phyloP scores from a whole-genome alignment of 2,113 vertebrate genomes.

The Oxyura jamaicensis region DNA sequence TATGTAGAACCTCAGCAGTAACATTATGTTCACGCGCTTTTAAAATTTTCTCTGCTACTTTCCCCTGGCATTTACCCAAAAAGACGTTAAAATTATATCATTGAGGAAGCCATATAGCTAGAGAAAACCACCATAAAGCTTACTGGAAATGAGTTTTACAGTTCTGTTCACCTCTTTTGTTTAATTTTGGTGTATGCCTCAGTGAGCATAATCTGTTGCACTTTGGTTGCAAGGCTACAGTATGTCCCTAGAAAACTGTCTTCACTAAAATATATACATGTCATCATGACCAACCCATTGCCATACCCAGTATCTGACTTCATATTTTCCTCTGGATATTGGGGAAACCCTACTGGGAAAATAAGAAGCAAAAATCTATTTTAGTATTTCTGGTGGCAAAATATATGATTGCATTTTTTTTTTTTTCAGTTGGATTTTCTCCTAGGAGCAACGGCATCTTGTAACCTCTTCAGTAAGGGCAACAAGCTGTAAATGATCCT shows the following conservation, averaged over 20 bases:
- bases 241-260: background rate
- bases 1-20: background rate
- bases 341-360: background rate
- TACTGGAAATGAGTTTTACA: constrained; percentile 20
- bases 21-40: background rate
- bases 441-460: background rate
- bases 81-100: constrained; percentile 23
- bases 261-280: background rate
- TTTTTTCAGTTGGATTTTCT: background rate
- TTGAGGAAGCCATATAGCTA: background rate
- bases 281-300: background rate
- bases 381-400: background rate
- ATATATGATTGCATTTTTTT: background rate
- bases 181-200: background rate
- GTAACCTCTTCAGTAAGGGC: background rate
- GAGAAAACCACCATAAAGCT: background rate
- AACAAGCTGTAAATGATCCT: background rate
- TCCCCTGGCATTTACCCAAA: background rate
- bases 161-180: background rate
- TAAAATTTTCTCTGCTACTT: constrained; percentile 2
- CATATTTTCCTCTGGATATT: background rate
- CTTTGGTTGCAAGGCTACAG: background rate
- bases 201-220: background rate
- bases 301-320: background rate
- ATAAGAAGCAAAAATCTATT: background rate